These are phyloP conservation scores for Papilio dardanus DNA, from an alignment of 1,140 invertebrate species.

Conservation along the genomic window DNA sequence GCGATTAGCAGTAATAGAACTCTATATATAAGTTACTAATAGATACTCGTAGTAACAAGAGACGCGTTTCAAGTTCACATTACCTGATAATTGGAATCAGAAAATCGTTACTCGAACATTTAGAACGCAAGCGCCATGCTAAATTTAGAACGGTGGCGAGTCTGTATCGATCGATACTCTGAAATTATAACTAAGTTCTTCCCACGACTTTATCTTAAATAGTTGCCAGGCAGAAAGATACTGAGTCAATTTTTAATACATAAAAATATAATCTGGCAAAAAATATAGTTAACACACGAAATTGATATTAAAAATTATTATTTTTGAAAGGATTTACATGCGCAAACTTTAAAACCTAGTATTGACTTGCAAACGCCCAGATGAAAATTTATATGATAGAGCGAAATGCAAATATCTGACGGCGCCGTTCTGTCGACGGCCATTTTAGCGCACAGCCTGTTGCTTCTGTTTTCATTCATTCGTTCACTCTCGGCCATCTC, in stretches of 20 bases:
- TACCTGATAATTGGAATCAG: neutral
- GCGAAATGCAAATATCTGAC: neutral
- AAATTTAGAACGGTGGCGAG: neutral
- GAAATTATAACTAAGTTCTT: neutral
- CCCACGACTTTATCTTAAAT: neutral
- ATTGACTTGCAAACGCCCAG: conserved; percentile 1
- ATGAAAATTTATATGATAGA: neutral
- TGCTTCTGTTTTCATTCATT: neutral
- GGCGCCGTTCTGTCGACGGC: neutral
- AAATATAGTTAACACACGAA: neutral
- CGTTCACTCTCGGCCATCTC: neutral
- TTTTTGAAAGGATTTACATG: neutral
- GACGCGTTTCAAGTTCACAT: neutral
- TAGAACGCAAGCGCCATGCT: neutral
- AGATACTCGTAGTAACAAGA: neutral
- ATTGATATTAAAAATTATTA: neutral
- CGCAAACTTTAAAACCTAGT: neutral
- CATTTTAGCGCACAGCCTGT: neutral
- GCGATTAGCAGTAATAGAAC: no score
- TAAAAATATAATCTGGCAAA: neutral
- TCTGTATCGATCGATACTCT: neutral
- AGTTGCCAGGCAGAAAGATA: neutral
- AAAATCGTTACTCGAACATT: neutral
- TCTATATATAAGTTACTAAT: no score
- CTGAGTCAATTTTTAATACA: neutral